These are phyloP conservation scores for Geotrupes spiniger DNA, from an alignment of 2,888 invertebrate species.

Conservation along the genomic window DNA sequence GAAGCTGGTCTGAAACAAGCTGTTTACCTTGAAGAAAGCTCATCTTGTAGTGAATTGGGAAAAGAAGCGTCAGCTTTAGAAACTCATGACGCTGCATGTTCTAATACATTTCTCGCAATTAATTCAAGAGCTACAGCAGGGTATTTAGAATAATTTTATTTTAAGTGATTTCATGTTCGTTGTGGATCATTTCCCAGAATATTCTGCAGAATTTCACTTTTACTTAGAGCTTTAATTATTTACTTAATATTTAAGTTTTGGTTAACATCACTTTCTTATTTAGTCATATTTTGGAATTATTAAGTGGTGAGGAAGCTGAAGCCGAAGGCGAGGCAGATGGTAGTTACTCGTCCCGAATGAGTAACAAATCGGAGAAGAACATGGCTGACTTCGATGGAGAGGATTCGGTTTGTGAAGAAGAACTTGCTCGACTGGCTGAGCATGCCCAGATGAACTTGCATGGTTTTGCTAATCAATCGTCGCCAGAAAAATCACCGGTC, in stretches of 20 bases:
- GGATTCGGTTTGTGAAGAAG: conserved; percentile 85
- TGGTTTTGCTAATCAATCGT: conserved; percentile 43
- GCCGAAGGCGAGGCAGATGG: conserved; percentile 58
- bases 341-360: conserved; percentile 91
- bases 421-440: conserved; percentile 69
- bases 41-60: conserved; percentile 49
- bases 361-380: conserved; percentile 91
- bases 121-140: conserved; percentile 40
- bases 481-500: conserved; percentile 46
- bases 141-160: conserved; percentile 36
- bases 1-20: conserved; percentile 43
- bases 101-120: conserved; percentile 43
- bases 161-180: no score
- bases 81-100: conserved; percentile 39
- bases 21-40: conserved; percentile 48
- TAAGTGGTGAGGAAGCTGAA: conserved; percentile 67
- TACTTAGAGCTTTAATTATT: no score
- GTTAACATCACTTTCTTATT: no score
- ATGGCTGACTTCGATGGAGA: conserved; percentile 93
- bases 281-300: conserved; percentile 64
- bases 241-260: conserved; percentile 10
- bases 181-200: no score
- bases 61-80: conserved; percentile 43
- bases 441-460: conserved; percentile 53
- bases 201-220: no score